phyloP scores from a whole-genome alignment of 2,888 invertebrate species.

The Drosophila infuscata region DNA sequence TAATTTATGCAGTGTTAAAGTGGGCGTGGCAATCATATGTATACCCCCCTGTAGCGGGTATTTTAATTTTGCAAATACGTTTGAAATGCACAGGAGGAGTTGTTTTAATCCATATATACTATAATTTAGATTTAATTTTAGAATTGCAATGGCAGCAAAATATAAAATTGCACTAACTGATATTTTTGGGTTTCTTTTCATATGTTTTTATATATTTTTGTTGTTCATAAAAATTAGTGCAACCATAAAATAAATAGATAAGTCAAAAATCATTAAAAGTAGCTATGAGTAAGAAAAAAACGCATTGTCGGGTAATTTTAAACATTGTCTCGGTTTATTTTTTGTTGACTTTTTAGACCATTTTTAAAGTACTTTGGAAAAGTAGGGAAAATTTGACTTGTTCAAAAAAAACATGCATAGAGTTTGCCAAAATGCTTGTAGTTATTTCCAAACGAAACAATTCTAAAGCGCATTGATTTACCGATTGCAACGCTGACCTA shows the following conservation, averaged over 20 bases:
- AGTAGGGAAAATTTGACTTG: not conserved
- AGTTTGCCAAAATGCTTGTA: slow-evolving; percentile 14
- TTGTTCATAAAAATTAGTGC: not conserved
- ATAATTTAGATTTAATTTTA: not conserved
- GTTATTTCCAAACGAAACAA: slow-evolving; percentile 4
- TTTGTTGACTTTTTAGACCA: not conserved
- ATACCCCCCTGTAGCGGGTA: not conserved
- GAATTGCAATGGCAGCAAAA: not conserved
- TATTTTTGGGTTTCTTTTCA: not conserved
- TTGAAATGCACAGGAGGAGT: not conserved
- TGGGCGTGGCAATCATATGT: not conserved
- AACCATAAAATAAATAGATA: not conserved
- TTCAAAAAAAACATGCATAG: not conserved
- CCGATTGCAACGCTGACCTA: slow-evolving; percentile 65
- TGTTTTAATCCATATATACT: not conserved
- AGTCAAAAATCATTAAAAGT: not conserved
- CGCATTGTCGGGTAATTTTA: not conserved
- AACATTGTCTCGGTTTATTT: not conserved
- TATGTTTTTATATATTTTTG: not conserved
- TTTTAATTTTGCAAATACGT: no score
- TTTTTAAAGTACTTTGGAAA: not conserved
- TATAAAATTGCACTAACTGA: no score
- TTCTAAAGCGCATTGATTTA: slow-evolving; percentile 55
- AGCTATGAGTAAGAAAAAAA: not conserved
- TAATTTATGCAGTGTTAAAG: not conserved